Evolutionary conservation across 1,140 invertebrate species (phyloP).

Genomic region (Pachypsylla venusta): DNA sequence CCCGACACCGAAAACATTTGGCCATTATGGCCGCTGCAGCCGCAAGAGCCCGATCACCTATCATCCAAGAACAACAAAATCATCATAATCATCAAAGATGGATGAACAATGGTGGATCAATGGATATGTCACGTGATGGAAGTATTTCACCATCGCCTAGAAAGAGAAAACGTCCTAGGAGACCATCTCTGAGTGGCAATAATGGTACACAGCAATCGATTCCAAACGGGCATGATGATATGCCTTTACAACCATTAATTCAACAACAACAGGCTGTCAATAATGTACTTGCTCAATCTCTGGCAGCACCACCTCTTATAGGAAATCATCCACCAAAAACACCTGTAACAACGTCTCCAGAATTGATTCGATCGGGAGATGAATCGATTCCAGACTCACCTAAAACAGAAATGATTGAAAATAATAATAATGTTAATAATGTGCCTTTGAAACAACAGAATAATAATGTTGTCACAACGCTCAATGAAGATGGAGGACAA

Average conservation of each 20-base stretch:
- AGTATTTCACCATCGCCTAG: constrained; percentile 25
- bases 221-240: not conserved
- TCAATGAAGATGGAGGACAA: not conserved
- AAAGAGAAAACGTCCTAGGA: constrained; percentile 24
- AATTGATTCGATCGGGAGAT: not conserved
- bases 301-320: not conserved
- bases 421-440: not conserved
- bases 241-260: not conserved
- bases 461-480: not conserved
- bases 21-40: not conserved
- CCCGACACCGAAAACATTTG: not conserved
- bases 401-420: not conserved
- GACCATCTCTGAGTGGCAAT: constrained; percentile 22
- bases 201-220: no score
- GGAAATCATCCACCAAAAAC: not conserved
- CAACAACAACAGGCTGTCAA: not conserved
- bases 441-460: not conserved
- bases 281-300: not conserved
- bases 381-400: not conserved
- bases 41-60: not conserved
- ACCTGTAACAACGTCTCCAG: not conserved
- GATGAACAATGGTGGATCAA: not conserved
- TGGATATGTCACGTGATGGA: constrained; percentile 19
- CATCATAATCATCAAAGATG: not conserved
- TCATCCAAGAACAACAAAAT: not conserved